Base-by-base conservation (phyloP, 1,140 invertebrate species). In the Battus philenor region DNA sequence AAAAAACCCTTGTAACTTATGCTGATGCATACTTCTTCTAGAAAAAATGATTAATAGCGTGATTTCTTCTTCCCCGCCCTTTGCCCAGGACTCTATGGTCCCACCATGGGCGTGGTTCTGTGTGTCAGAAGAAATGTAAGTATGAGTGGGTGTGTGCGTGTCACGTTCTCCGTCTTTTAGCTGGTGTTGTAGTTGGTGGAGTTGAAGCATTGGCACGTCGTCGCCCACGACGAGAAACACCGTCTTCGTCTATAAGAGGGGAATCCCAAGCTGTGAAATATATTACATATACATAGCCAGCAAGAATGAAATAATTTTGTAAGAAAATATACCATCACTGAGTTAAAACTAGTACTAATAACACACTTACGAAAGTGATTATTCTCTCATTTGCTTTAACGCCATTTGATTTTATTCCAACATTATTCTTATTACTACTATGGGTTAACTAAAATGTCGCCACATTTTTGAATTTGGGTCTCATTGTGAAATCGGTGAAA, bases 91-190 rank as follows among this genome's bases (percentile, higher is more conserved):
- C 32, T 48, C 55, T 29, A 26, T 34, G 15, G 8, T 36, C 44
- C 54, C 44, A 44, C 58, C 32, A 44, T 43, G 60, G 45, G 48
- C 52, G 64, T 26, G 54, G 44, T 1, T 46, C 34, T 58, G 46
- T 52, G 27, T 65, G 71, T 82, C 69, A 82, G 68, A 79, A 82
- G 61, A 70, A 79, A 5, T 75, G 75, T 41, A 67, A 67, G 50
- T 79, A 77, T 0, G 71, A 54, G 43, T 82, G 51, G 12, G 61
- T 49, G 27, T 67, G 54, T 15, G 63, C 52, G 38, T 73, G 76
- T 83, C 79, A 83, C 39, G 72, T 79, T 8, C 78, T 72, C 0
- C 79, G 50, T 1, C 79, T 57, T 29, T 78, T 79, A 1, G 74
- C 69, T 1, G 79, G 73, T 0, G 58, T 67, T 0, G 67, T 74